These are phyloP conservation scores for Dromas ardeola DNA, from an alignment of 2,113 vertebrate species.

Conservation along the genomic window DNA sequence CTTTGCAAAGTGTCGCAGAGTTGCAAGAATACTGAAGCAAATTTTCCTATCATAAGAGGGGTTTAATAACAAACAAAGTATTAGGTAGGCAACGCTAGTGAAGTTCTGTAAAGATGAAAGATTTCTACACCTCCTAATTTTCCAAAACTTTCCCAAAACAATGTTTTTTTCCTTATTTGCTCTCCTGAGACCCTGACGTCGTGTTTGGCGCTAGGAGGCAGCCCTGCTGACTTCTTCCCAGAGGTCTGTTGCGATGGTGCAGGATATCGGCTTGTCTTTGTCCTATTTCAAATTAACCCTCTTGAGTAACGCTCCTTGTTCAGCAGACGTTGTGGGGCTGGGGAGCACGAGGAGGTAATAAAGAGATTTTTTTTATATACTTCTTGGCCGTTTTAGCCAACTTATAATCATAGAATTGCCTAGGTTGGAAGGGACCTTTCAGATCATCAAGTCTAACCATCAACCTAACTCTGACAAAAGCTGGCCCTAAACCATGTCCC, in stretches of 20 bases:
- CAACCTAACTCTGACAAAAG: too few species aligned
- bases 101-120: not conserved
- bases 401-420: too few species aligned
- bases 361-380: not conserved
- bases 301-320: accelerated
- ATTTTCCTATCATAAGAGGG: not conserved
- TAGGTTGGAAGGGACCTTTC: too few species aligned
- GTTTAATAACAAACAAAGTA: not conserved
- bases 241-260: not conserved
- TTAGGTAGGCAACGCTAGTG: not conserved
- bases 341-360: not conserved
- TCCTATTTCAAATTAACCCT: not conserved
- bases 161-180: not conserved
- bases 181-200: not conserved
- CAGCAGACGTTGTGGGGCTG: not conserved
- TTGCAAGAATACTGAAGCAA: not conserved
- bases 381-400: not conserved
- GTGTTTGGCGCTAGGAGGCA: not conserved
- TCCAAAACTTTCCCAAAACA: not conserved
- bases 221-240: not conserved
- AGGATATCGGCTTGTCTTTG: not conserved
- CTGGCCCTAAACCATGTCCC: too few species aligned
- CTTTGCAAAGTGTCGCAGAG: not conserved
- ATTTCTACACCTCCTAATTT: not conserved
- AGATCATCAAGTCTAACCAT: too few species aligned